Evolutionary conservation across 2,113 vertebrate species (phyloP), one percentile per base, ranked within the genome.

Genomic region (Microcebus jonahi): DNA sequence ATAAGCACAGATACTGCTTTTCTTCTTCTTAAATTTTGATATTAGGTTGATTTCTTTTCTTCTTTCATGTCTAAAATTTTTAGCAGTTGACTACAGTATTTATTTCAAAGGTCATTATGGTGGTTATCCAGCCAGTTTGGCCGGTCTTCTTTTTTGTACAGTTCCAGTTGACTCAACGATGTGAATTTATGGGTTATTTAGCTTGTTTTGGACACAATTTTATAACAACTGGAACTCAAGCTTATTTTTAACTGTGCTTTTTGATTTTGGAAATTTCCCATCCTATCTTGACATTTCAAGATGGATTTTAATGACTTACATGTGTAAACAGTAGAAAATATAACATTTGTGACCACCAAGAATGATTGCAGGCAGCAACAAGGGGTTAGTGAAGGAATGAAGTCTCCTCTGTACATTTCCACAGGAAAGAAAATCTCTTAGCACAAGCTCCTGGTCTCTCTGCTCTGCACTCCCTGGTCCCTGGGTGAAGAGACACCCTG

Each of bases 311-410:
- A 84, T 73, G 5, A 71, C 18, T 57, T 29, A 1, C 45, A 5
- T 17, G 18, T 82, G 8, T 87, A 20, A 31, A n/a, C 5, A n/a
- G n/a, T 39, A 18, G 15, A 31, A 73, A 59, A 39, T 25, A 21
- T 2, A 18, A 55, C 25, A 4, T 80, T 27, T 65, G 20, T 65
- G 36, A 36, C 11, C 15, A 5, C 7, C 1, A 14, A 6, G 53
- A 34, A 1, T 18, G 25, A n/a, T 8, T 45, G 3, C n/a, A 18
- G 53, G 34, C 31, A 34, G 3, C 21, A 10, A 12, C 2, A 29
- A 67, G n/a, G 11, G 2, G 2, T 2, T 3, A 3, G 1, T 31
- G 15, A 15, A 55, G 59, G 53, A 23, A 17, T 0, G 0, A 3
- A 14, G 3, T 36, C 25, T 25, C 36, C 61, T 39, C 3, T 4